Percentiles rank a stretch among this genome's conserved stretches.
These are phyloP conservation scores for Helicoverpa armigera DNA, from an alignment of 1,140 invertebrate species.

Conservation along the genomic window DNA sequence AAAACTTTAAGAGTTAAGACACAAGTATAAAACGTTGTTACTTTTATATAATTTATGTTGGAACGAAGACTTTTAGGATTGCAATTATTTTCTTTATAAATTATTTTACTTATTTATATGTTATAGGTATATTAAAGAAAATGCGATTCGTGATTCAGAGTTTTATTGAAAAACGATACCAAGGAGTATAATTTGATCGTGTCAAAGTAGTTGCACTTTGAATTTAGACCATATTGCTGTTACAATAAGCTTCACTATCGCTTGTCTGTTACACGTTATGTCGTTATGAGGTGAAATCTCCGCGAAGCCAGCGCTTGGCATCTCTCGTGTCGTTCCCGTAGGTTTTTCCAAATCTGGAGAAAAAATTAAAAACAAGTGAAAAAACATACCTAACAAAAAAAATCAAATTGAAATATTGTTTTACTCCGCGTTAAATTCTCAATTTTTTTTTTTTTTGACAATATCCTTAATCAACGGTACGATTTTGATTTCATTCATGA, in stretches of 20 bases:
- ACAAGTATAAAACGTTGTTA: too few species aligned
- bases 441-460: too few species aligned
- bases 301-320: slow-evolving; percentile 89
- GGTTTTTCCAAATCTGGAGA: slow-evolving; percentile 89
- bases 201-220: slow-evolving; percentile 46
- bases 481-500: too few species aligned
- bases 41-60: neutral
- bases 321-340: slow-evolving; percentile 90
- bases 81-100: neutral
- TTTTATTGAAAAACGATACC: slow-evolving; percentile 16
- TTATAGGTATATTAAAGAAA: neutral
- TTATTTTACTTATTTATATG: neutral
- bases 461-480: too few species aligned
- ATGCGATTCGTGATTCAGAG: neutral
- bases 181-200: neutral
- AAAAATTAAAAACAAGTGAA: neutral
- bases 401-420: too few species aligned
- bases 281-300: slow-evolving; percentile 73
- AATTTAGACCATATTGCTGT: slow-evolving; percentile 40
- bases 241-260: slow-evolving; percentile 13
- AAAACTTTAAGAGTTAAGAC: too few species aligned
- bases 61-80: too few species aligned
- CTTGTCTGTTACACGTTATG: neutral
- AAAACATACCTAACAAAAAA: neutral
- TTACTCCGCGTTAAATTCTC: too few species aligned